Conservation (phyloP, 2,113 vertebrate genomes). For the Charina bottae region DNA sequence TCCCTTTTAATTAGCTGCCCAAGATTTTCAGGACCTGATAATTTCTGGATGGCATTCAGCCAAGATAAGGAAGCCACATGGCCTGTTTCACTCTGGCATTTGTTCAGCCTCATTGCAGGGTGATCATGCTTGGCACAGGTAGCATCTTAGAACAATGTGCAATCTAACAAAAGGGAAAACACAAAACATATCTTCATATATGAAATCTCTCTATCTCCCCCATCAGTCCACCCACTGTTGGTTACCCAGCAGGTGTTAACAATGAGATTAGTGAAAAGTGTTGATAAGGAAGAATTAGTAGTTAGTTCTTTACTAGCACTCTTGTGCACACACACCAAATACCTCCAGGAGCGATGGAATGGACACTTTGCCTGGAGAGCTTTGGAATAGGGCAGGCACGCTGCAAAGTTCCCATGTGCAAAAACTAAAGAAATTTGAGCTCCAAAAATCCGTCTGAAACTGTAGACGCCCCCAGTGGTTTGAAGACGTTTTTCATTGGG, state of each 20-base stretch:
- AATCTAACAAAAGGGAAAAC: background rate
- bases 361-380: background rate
- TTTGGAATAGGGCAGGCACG: background rate
- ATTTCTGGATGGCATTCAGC: constrained; percentile 29
- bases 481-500: background rate
- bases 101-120: background rate
- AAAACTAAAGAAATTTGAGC: background rate
- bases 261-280: background rate
- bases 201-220: background rate
- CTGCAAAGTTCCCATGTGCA: background rate
- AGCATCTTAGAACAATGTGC: background rate
- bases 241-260: background rate
- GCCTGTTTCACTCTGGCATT: constrained; percentile 14
- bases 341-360: background rate
- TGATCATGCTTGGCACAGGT: constrained; percentile 3
- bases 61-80: constrained; percentile 1
- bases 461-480: background rate
- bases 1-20: constrained; percentile 28
- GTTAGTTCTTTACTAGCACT: background rate
- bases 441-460: background rate
- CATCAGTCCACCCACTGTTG: background rate
- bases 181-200: background rate
- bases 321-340: background rate
- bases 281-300: constrained; percentile 16
- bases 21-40: constrained; percentile 23